Evolutionary conservation across 1,140 invertebrate genomes (phyloP).

Genomic region (Tetragonula clypearis): DNA sequence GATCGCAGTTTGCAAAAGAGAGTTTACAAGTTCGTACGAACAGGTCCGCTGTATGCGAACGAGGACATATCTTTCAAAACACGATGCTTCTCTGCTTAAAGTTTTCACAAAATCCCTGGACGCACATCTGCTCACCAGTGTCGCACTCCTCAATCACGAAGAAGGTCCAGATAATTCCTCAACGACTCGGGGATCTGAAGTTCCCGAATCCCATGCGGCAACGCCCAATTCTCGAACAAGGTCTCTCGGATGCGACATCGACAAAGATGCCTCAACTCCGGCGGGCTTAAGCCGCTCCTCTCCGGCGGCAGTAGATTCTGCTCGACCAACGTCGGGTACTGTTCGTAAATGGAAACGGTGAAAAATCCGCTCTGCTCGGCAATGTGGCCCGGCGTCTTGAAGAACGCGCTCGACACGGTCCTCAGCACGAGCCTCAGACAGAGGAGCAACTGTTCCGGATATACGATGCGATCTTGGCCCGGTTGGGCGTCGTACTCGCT

Average conservation of each 20-base stretch:
- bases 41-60: too few relatives aligned
- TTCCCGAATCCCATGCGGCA: constrained; percentile 87
- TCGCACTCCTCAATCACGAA: constrained; percentile 82
- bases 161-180: constrained; percentile 88
- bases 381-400: constrained; percentile 74
- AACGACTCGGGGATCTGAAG: constrained; percentile 85
- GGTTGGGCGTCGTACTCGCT: constrained; percentile 82
- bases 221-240: constrained; percentile 85
- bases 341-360: constrained; percentile 83
- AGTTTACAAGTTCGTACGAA: too few relatives aligned
- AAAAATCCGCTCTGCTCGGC: constrained; percentile 74
- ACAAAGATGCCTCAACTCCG: constrained; percentile 82
- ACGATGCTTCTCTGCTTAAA: not conserved
- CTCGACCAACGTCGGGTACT: constrained; percentile 84
- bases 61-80: not conserved
- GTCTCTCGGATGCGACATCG: constrained; percentile 86
- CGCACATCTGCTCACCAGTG: too few relatives aligned
- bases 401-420: constrained; percentile 81
- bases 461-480: constrained; percentile 70
- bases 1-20: too few relatives aligned
- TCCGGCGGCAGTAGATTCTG: constrained; percentile 84
- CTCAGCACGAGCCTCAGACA: constrained; percentile 87
- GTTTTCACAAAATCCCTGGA: not conserved
- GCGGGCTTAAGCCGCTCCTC: constrained; percentile 84
- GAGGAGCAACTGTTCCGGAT: constrained; percentile 85